Evolutionary conservation across 2,113 vertebrate species (phyloP).

Genomic region (Eudyptes chrysolophus): DNA sequence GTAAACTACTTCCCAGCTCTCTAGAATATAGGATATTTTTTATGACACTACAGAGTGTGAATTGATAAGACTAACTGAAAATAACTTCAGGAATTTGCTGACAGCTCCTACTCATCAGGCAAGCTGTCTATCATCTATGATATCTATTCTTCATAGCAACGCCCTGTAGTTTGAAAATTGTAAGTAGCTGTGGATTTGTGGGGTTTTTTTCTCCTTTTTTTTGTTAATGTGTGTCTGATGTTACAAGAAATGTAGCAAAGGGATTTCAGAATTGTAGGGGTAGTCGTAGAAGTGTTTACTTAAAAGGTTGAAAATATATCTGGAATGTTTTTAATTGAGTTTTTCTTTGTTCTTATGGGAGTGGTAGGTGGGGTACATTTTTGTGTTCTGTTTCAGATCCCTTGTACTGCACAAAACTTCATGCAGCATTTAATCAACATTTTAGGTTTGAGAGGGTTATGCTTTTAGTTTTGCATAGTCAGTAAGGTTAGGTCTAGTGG

Average conservation of each 20-base stretch:
- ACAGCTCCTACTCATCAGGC: not conserved
- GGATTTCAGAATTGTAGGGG: not conserved
- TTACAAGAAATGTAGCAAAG: not conserved
- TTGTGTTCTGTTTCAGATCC: not conserved
- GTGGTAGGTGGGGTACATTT: fast-evolving
- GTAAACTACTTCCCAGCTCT: not conserved
- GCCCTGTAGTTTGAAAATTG: not conserved
- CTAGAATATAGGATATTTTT: not conserved
- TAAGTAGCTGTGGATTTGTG: not conserved
- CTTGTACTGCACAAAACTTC: not conserved
- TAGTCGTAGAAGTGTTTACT: not conserved
- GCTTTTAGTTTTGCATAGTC: not conserved
- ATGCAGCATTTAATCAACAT: not conserved
- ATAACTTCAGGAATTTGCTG: not conserved
- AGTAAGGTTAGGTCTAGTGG: not conserved
- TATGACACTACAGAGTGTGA: not conserved
- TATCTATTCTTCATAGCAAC: not conserved
- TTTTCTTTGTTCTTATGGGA: not conserved
- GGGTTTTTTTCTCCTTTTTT: not conserved
- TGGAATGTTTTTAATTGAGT: not conserved
- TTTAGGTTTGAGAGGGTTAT: not conserved
- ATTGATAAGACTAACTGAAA: not conserved
- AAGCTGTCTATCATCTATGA: not conserved
- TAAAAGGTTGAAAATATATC: not conserved
- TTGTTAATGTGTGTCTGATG: fast-evolving